Evolutionary conservation across 2,113 vertebrate species (phyloP), one percentile per base, ranked within the genome.

Genomic region (Syrrhaptes paradoxus): DNA sequence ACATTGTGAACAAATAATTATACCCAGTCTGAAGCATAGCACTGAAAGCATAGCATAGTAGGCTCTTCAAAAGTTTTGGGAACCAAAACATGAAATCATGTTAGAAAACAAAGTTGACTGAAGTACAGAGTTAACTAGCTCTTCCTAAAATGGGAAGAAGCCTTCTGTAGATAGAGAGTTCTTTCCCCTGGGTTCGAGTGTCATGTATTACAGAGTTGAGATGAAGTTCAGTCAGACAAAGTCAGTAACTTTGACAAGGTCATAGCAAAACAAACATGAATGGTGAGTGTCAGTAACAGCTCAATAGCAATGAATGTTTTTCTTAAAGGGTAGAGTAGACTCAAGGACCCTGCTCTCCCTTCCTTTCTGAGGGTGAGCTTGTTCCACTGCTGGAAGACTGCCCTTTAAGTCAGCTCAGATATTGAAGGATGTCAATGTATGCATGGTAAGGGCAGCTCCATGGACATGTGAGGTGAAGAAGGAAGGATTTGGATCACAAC

Each of bases 171-270:
- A 82, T 73, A 68, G 21, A 82, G 25, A 54, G 28, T 58, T 93
- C 54, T 75, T 91, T 91, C 41, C 91, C 84, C 28, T 65, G 66
- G 43, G 41, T 95, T 93, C 62, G 62, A 73, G 41, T 70, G 58
- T 85, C 54, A 48, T 72, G 34, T 78, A 77, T 88, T 38, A 79
- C 14, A 78, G 87, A 17, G 93, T 94, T 96, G 91, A 95, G 93
- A 97, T 73, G 71, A 96, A 96, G 93, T 94, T 97, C 95, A 96
- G 82, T 62, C 78, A 68, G 85, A 79, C 41, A 58, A 95, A 93
- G 81, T 76, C 81, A 96, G 0, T 96, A 89, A 85, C 66, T 89
- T 81, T 82, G 96, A 95, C 94, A 94, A 87, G 87, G 49, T 45
- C 28, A 87, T 72, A 82, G 77, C 21, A 93, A 94, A 97, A 89